phyloP scores from a whole-genome alignment of 2,113 vertebrate genomes.

The Fulica atra region DNA sequence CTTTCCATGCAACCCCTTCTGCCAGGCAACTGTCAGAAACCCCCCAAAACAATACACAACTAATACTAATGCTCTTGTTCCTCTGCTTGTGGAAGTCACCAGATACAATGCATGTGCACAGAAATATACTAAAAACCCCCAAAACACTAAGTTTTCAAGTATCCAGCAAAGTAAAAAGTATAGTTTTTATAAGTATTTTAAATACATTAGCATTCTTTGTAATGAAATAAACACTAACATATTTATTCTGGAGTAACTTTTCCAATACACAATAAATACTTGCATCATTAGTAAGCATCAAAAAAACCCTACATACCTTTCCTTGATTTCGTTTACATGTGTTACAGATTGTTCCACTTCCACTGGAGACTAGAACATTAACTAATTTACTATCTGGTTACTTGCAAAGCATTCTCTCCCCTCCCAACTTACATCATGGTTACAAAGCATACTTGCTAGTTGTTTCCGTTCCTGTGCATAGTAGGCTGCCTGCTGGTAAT shows the following conservation, averaged over 20 bases:
- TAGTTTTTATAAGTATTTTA: neutral
- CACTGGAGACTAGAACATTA: neutral
- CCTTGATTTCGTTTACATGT: neutral
- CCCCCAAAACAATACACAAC: neutral
- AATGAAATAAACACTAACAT: neutral
- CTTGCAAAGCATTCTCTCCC: neutral
- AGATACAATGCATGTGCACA: neutral
- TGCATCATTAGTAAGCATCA: neutral
- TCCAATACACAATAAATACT: neutral
- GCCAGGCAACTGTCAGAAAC: neutral
- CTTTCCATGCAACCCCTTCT: neutral
- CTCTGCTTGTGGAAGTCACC: neutral
- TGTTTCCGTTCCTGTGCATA: constrained; percentile 95
- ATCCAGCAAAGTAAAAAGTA: neutral
- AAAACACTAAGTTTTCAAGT: neutral
- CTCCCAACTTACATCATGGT: constrained; percentile 82
- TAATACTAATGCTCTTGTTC: neutral
- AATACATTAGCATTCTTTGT: neutral
- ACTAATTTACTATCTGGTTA: neutral
- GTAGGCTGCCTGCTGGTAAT: constrained; percentile 96
- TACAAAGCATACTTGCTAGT: constrained; percentile 85
- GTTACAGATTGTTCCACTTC: neutral
- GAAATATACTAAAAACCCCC: neutral
- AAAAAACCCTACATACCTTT: neutral
- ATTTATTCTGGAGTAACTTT: neutral